Percentiles rank a stretch among this genome's conserved stretches.
These are phyloP conservation scores for Montipora sp. DNA, from an alignment of 64 coral and sea anemone species.

Conservation along the genomic window DNA sequence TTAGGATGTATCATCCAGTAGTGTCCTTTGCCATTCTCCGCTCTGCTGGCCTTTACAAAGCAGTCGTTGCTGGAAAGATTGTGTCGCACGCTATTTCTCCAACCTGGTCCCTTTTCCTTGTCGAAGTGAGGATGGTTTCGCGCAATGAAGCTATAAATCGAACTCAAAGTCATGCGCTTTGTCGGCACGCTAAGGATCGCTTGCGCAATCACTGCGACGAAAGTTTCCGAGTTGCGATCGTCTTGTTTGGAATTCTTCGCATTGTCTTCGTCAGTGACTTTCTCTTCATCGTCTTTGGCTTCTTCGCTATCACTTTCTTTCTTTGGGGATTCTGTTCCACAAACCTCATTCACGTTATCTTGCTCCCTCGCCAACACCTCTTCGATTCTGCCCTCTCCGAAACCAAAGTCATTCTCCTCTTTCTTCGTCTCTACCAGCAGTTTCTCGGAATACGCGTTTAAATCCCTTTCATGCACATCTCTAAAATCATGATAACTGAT, in stretches of 20 bases:
- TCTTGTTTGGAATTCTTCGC: conserved; percentile 53
- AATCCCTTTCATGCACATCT: conserved; percentile 14
- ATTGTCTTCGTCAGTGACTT: conserved; percentile 39
- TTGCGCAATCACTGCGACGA: conserved; percentile 82
- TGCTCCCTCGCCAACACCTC: neutral
- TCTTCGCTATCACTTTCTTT: conserved; percentile 24
- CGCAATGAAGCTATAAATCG: conserved; percentile 79
- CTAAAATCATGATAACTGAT: conserved; percentile 45
- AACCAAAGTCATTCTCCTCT: neutral
- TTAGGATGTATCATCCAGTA: conserved; percentile 94
- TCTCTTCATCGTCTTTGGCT: conserved; percentile 5
- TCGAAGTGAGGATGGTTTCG: conserved; percentile 80
- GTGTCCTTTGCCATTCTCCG: conserved; percentile 84
- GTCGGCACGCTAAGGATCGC: conserved; percentile 74
- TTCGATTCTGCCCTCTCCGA: neutral
- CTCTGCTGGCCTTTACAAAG: conserved; percentile 85
- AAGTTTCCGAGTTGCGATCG: conserved; percentile 64
- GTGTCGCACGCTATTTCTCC: conserved; percentile 83
- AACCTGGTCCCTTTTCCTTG: conserved; percentile 82
- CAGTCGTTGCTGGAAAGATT: conserved; percentile 91
- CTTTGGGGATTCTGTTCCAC: neutral
- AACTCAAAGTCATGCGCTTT: conserved; percentile 84
- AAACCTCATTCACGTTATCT: conserved; percentile 25
- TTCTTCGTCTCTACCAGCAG: conserved; percentile 15
- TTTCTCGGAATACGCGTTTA: conserved; percentile 22